Evolutionary conservation across 2,113 vertebrate species (phyloP), one percentile per base, ranked within the genome.

Genomic region (Eclectus roratus): DNA sequence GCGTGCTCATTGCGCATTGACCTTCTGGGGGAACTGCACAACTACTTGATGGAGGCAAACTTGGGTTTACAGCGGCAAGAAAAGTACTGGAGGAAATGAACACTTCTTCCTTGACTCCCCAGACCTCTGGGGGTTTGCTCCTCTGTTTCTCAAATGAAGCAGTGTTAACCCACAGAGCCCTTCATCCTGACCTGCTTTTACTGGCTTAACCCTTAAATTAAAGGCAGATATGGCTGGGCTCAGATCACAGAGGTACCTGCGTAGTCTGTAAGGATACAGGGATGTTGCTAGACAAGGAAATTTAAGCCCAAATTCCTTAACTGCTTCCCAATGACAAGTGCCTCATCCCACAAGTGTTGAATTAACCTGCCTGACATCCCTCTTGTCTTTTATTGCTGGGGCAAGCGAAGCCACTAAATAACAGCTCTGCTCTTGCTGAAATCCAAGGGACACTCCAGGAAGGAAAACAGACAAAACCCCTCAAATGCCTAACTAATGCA

Each of bases 231-330:
- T 77, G 35, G 28, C 73, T 39, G 25, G 69, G 58, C 44, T 63
- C 46, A 16, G 37, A n/a, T 29, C 24, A 21, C 66, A n/a, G 60
- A 50, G 16, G 20, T 4, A 2, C 37, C 63, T 69, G 33, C 21
- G 5, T 8, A 7, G 24, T 37, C 33, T 49, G 0, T 4, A 63
- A 53, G 21, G 68, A 41, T 1, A 21, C 13, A 4, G 33, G 35
- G 49, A 55, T 39, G 27, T 24, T 52, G 17, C 49, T 19, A 82
- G 31, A 52, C 20, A 28, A 56, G 43, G 27, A 56, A 35, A 64
- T 55, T 80, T 35, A 81, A 91, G 11, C 21, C 39, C 53, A 79
- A 64, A 46, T 71, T 81, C 35, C 33, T 74, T 24, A 74, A 17
- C n/a, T 27, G 43, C 41, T 91, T 78, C 63, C 69, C 43, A 60